Conservation (phyloP, 2,797 vertebrate genomes). For the Arvicola amphibius region DNA sequence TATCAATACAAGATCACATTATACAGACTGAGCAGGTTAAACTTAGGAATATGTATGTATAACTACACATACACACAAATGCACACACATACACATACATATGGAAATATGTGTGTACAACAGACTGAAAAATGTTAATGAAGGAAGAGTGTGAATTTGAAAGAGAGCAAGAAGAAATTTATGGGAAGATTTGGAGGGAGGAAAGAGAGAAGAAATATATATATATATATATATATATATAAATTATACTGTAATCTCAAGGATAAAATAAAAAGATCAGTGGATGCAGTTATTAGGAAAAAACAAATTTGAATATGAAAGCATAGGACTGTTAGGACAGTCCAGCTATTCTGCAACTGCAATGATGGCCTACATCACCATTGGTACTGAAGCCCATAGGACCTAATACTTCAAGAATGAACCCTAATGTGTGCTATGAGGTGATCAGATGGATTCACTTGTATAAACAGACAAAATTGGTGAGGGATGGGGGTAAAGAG, state of each 20-base stretch:
- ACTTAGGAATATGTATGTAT: neutral
- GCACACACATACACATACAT: too few relatives aligned
- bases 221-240: too few relatives aligned
- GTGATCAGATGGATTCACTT: neutral
- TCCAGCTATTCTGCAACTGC: neutral
- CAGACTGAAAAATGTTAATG: neutral
- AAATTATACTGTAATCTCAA: neutral
- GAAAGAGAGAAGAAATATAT: too few relatives aligned
- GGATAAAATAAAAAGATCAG: neutral
- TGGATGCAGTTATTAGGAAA: neutral
- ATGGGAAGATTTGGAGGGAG: neutral
- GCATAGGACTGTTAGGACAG: too few relatives aligned
- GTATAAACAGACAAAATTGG: neutral
- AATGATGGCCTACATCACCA: neutral
- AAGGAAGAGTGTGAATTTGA: neutral
- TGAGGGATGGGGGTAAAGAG: neutral
- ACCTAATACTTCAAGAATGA: too few relatives aligned
- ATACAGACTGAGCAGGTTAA: neutral
- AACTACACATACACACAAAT: rapidly evolving
- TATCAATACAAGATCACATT: neutral
- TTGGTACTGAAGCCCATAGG: neutral
- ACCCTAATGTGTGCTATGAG: neutral
- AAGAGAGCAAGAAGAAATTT: neutral
- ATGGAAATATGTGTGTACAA: neutral
- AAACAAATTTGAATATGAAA: neutral